These are phyloP conservation scores for Exocentrus adspersus DNA, from an alignment of 2,888 invertebrate species.

Conservation along the genomic window DNA sequence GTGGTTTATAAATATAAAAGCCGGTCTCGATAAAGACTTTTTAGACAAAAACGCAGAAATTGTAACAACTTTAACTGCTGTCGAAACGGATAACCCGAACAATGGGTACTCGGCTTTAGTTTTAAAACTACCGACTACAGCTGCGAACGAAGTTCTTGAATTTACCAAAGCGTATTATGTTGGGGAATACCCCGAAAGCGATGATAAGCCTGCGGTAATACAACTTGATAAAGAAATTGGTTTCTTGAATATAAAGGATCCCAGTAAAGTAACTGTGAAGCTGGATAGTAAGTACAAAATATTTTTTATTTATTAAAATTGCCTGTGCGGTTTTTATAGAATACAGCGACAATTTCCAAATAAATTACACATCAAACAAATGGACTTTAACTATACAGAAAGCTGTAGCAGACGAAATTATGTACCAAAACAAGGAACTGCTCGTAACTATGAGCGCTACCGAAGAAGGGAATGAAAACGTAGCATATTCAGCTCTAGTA, in stretches of 20 bases:
- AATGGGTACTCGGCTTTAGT: slow-evolving; percentile 23
- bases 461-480: neutral
- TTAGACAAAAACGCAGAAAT: slow-evolving; percentile 3
- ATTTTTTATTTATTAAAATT: no score
- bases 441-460: slow-evolving; percentile 16
- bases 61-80: slow-evolving; percentile 17
- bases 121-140: slow-evolving; percentile 9
- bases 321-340: neutral
- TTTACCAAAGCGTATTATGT: slow-evolving; percentile 20
- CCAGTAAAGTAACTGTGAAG: neutral
- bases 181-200: slow-evolving; percentile 11
- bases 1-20: slow-evolving; percentile 3
- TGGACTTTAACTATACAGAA: slow-evolving; percentile 3
- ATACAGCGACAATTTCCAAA: neutral
- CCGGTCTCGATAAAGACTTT: neutral
- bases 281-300: slow-evolving; percentile 30
- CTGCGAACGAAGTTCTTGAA: neutral
- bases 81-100: neutral
- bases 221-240: slow-evolving; percentile 9
- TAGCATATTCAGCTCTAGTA: slow-evolving; percentile 32
- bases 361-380: neutral
- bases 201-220: slow-evolving; percentile 3
- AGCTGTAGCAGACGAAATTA: neutral
- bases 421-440: slow-evolving; percentile 2
- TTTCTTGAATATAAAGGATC: slow-evolving; percentile 18